Evolutionary conservation across 2,113 vertebrate species (phyloP).

Genomic region (Zeus faber): DNA sequence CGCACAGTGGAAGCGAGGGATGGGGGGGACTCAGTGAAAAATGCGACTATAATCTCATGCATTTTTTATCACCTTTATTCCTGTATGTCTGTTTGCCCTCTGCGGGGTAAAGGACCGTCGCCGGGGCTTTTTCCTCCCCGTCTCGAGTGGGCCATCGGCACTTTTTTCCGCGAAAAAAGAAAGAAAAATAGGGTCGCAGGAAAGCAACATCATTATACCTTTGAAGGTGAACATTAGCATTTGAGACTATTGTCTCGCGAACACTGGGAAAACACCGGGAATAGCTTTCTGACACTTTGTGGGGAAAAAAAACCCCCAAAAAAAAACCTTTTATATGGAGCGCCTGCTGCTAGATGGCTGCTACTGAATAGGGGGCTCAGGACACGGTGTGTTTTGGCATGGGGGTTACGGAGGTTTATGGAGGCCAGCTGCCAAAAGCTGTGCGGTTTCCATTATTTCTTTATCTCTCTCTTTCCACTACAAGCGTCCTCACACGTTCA

Average conservation of each 20-base stretch:
- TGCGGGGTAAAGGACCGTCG: conserved; percentile 10
- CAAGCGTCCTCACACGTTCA: not conserved
- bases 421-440: no score
- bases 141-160: conserved; percentile 58
- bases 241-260: conserved; percentile 53
- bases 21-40: conserved; percentile 69
- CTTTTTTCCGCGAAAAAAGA: no score
- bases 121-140: conserved; percentile 26
- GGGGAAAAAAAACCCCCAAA: no score
- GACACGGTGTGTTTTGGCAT: no score
- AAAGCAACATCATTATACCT: conserved; percentile 43
- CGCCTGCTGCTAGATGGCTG: no score
- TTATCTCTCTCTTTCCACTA: not conserved
- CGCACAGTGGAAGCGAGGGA: conserved; percentile 63
- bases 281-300: no score
- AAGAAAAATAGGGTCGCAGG: conserved; percentile 35
- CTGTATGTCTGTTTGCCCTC: no score
- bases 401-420: no score
- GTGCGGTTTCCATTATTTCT: not conserved
- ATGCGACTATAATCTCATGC: conserved; percentile 72
- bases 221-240: conserved; percentile 39
- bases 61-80: conserved; percentile 72
- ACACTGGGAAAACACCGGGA: no score
- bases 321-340: no score
- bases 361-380: no score